phyloP scores from a whole-genome alignment of 1,140 invertebrate species.

The Euwallacea fornicatus region DNA sequence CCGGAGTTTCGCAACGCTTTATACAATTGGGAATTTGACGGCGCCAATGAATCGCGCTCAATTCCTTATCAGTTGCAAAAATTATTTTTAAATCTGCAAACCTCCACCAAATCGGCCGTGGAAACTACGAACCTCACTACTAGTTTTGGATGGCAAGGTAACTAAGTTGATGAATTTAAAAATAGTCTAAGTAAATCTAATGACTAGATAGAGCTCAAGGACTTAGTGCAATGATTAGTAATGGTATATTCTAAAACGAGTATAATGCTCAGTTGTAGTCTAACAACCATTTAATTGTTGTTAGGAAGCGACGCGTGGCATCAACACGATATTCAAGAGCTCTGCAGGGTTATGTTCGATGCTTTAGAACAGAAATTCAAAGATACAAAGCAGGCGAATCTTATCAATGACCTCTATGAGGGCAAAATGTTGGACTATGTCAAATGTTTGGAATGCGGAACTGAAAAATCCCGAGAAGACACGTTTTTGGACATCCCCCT shows the following conservation, averaged over 20 bases:
- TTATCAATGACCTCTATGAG: constrained; percentile 74
- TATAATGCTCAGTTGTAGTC: not conserved
- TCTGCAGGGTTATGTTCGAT: constrained; percentile 84
- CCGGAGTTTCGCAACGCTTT: constrained; percentile 93
- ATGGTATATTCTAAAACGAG: no score
- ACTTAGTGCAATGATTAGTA: not conserved
- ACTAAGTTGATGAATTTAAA: not conserved
- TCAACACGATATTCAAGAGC: constrained; percentile 87
- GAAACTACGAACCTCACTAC: constrained; percentile 87
- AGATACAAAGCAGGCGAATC: constrained; percentile 79
- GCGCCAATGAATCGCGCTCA: constrained; percentile 67
- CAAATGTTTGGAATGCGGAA: constrained; percentile 85
- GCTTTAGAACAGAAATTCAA: constrained; percentile 85
- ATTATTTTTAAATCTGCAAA: constrained; percentile 86
- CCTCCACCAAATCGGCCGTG: constrained; percentile 71
- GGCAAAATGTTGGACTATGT: constrained; percentile 92
- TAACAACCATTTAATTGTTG: not conserved
- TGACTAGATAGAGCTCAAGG: not conserved
- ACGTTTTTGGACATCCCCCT: constrained; percentile 88
- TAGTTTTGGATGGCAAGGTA: constrained; percentile 88
- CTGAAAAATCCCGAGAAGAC: constrained; percentile 82
- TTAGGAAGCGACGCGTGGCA: constrained; percentile 79
- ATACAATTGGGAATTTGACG: constrained; percentile 85
- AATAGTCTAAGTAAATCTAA: not conserved
- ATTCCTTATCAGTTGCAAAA: constrained; percentile 89